These are phyloP conservation scores for Amblyjoppa fuscipennis DNA, from an alignment of 2,888 invertebrate species.

Conservation along the genomic window DNA sequence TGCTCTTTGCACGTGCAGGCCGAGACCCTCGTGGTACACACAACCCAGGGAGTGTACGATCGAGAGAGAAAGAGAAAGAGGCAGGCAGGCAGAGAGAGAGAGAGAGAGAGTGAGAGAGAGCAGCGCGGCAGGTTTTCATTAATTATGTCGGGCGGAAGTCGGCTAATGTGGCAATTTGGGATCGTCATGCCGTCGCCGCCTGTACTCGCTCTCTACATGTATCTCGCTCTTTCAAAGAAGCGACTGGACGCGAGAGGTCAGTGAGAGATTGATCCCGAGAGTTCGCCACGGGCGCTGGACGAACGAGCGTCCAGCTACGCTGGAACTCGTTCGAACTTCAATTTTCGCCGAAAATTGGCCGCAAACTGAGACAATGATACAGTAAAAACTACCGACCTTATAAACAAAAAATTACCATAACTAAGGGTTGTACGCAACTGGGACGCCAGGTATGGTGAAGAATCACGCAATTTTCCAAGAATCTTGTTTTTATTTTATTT, in stretches of 20 bases:
- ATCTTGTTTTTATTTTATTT: too few species aligned
- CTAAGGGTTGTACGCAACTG: too few species aligned
- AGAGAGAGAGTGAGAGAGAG: slow-evolving; percentile 1
- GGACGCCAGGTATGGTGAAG: too few species aligned
- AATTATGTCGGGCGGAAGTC: slow-evolving; percentile 66
- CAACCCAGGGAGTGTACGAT: background rate
- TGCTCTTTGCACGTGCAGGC: slow-evolving; percentile 22
- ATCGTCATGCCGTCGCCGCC: slow-evolving; percentile 54
- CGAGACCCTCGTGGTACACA: background rate
- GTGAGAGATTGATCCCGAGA: slow-evolving; percentile 56
- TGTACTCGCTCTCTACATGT: slow-evolving; percentile 27
- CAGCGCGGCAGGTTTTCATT: slow-evolving; percentile 61
- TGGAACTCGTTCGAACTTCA: slow-evolving; percentile 3
- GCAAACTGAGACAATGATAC: background rate
- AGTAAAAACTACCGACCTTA: too few species aligned
- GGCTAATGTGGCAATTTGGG: slow-evolving; percentile 67
- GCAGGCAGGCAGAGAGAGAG: background rate
- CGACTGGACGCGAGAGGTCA: slow-evolving; percentile 47
- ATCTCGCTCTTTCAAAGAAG: slow-evolving; percentile 51
- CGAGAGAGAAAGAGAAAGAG: background rate
- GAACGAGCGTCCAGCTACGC: background rate
- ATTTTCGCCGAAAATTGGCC: background rate
- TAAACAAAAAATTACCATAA: too few species aligned
- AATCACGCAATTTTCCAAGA: too few species aligned
- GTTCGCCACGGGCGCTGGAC: slow-evolving; percentile 15